These are phyloP conservation scores for Hylyphantes graminicola DNA, from an alignment of 1,140 invertebrate species.

Conservation along the genomic window DNA sequence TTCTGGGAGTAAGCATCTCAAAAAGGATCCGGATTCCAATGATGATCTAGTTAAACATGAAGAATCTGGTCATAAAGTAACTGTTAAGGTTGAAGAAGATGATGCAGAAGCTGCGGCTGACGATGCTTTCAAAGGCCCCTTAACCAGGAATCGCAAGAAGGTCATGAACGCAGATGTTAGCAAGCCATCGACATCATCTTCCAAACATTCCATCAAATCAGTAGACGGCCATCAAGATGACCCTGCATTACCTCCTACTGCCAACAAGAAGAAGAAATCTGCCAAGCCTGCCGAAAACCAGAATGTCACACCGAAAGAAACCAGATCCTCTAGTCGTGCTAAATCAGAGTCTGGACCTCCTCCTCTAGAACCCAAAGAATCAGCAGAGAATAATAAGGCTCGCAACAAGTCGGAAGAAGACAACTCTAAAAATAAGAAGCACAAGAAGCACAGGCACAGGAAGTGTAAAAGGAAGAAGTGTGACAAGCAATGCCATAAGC, in stretches of 20 bases:
- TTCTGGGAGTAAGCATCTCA: neutral
- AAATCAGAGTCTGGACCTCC: no score
- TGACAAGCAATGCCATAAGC: neutral
- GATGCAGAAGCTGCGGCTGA: neutral
- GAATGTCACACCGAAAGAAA: no score
- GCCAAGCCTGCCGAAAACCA: no score
- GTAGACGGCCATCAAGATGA: no score
- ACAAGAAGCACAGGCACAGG: neutral
- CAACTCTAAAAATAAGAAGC: neutral
- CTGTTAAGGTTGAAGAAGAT: neutral
- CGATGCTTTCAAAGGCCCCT: neutral
- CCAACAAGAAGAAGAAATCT: no score
- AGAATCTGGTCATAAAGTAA: neutral
- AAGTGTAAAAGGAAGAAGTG: neutral
- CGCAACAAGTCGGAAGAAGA: neutral
- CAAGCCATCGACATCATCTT: neutral
- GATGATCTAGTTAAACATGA: neutral
- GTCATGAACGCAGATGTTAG: neutral
- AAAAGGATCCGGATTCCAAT: neutral
- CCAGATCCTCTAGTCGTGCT: no score
- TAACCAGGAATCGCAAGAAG: conserved; percentile 7
- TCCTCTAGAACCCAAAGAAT: no score
- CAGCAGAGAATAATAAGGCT: no score
- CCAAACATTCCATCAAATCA: no score
- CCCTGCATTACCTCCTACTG: no score